Conservation (phyloP, 2,797 vertebrate species). For the Halcyon chelicuti region DNA sequence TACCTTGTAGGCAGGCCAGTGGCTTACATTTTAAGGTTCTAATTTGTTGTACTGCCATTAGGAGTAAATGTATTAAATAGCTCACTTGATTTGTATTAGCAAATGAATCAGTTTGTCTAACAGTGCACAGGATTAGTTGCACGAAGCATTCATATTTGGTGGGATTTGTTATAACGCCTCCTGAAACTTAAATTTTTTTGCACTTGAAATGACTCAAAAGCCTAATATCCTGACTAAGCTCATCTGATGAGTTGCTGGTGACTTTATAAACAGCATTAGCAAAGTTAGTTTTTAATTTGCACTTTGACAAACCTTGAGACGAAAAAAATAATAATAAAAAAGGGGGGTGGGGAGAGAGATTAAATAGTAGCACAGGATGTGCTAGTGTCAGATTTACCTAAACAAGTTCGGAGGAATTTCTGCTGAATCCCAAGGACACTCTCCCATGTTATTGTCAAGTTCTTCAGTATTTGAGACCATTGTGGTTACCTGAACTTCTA, state of each 20-base stretch:
- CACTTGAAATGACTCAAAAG: neutral
- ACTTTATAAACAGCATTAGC: neutral
- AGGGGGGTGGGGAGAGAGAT: too few relatives aligned
- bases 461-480: neutral
- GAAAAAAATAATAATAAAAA: rapidly evolving
- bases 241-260: neutral
- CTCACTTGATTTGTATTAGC: neutral
- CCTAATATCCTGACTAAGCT: neutral
- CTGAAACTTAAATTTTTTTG: neutral
- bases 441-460: neutral
- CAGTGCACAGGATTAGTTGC: neutral
- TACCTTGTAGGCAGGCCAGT: neutral
- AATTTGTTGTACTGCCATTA: neutral
- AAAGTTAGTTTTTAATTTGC: neutral
- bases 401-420: neutral
- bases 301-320: neutral
- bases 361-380: neutral
- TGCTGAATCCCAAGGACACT: neutral
- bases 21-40: neutral
- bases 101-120: neutral
- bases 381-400: neutral
- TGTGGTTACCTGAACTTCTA: neutral
- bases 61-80: neutral
- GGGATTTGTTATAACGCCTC: neutral
- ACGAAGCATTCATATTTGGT: neutral